phyloP scores from a whole-genome alignment of 2,113 vertebrate species.

The Eolophus roseicapilla region DNA sequence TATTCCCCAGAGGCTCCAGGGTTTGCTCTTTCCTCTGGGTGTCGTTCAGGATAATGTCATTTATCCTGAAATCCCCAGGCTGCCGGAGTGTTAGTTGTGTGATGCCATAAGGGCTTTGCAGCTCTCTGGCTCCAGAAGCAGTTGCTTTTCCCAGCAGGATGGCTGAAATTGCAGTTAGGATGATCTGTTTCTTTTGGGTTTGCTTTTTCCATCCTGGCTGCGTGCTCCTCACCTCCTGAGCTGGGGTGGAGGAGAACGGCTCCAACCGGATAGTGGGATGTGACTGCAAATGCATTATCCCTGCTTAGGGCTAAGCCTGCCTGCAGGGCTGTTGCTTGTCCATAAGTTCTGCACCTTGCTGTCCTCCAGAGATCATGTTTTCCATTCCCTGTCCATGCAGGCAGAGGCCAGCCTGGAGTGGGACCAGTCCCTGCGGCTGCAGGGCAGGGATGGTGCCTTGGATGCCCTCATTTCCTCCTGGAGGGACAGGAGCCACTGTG shows the following conservation, averaged over 20 bases:
- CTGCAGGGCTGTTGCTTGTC: neutral
- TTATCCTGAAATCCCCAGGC: neutral
- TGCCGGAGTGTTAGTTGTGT: fast-evolving
- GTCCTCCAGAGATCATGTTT: neutral
- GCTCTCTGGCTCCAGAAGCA: neutral
- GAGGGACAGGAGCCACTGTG: neutral
- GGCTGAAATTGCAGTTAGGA: neutral
- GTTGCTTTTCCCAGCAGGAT: fast-evolving
- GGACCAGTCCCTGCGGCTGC: neutral
- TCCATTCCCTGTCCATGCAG: neutral
- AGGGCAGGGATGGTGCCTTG: neutral
- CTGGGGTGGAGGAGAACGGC: fast-evolving
- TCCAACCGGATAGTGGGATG: fast-evolving
- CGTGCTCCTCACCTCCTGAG: neutral
- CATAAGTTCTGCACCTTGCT: neutral
- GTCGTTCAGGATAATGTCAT: neutral
- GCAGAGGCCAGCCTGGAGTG: neutral
- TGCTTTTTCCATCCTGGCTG: neutral
- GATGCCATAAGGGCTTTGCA: neutral
- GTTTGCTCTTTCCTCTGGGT: neutral
- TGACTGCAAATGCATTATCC: neutral
- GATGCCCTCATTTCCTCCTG: fast-evolving
- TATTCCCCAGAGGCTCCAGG: neutral
- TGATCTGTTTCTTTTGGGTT: neutral
- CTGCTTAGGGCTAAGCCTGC: neutral